Evolutionary conservation across 2,888 invertebrate genomes (phyloP).

Genomic region (Machimus atricapillus): DNA sequence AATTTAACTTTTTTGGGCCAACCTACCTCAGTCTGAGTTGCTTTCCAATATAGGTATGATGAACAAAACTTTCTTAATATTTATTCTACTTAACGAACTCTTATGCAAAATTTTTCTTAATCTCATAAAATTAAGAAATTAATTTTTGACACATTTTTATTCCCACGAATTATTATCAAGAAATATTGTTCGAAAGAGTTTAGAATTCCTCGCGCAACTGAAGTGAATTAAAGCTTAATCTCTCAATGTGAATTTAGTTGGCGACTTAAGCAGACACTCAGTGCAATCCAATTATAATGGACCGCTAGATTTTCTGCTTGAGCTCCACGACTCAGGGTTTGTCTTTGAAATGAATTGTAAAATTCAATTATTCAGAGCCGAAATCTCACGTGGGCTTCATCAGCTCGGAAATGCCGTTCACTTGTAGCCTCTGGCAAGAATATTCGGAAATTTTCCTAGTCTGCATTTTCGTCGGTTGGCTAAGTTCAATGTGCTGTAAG

Average conservation of each 20-base stretch:
- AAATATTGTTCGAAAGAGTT: background rate
- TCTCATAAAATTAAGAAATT: background rate
- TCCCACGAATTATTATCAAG: background rate
- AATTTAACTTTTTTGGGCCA: no score
- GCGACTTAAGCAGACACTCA: constrained; percentile 42
- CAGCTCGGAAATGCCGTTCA: background rate
- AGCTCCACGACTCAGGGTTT: constrained; percentile 40
- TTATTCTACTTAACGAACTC: background rate
- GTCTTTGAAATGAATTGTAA: constrained; percentile 46
- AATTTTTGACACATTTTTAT: background rate
- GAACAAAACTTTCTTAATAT: no score
- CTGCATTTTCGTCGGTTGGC: background rate
- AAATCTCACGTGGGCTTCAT: constrained; percentile 31
- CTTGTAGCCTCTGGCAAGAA: background rate
- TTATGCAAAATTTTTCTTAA: background rate
- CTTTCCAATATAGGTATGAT: no score
- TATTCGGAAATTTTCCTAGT: background rate
- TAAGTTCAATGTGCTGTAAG: background rate
- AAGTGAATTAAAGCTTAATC: constrained; percentile 41
- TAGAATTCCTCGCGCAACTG: background rate
- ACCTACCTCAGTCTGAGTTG: no score
- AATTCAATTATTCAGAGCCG: constrained; percentile 44
- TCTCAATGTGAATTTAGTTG: constrained; percentile 39
- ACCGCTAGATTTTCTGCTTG: constrained; percentile 15
- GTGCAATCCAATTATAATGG: constrained; percentile 43